A percentile compares a stretch with the other conserved stretches of the same genome.
Evolutionary conservation across 92 coral and sea anemone species (phyloP).

Genomic region (Actinernus sp.): DNA sequence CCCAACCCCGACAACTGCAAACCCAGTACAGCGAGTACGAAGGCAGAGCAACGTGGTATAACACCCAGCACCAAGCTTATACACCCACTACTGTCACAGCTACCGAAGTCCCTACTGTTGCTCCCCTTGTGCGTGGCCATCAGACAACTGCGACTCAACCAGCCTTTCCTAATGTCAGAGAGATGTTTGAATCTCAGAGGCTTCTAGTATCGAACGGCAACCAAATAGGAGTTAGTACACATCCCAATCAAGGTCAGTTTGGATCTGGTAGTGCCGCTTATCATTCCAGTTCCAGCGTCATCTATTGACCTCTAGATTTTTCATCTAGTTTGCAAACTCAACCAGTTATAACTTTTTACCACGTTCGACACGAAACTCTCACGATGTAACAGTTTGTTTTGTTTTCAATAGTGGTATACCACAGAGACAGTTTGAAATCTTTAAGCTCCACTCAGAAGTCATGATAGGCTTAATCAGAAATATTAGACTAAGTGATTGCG

Average conservation of each 20-base stretch:
- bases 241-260: conserved; percentile 84
- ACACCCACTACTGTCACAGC: conserved; percentile 19
- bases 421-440: not conserved
- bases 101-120: conserved; percentile 13
- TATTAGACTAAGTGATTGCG: not conserved
- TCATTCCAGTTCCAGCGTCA: conserved; percentile 36
- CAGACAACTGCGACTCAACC: conserved; percentile 50
- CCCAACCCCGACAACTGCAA: conserved; percentile 59
- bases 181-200: conserved; percentile 99
- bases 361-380: not conserved
- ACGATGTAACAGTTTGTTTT: not conserved
- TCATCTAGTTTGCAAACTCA: not conserved
- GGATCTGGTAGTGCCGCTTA: conserved; percentile 74
- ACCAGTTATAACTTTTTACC: not conserved
- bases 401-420: not conserved
- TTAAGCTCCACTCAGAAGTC: not conserved
- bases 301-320: conserved; percentile 31
- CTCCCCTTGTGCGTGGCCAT: conserved; percentile 45
- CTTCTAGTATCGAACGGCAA: conserved; percentile 69
- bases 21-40: conserved; percentile 75
- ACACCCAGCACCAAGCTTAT: conserved; percentile 31
- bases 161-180: conserved; percentile 93
- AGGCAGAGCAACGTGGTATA: conserved; percentile 64
- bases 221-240: conserved; percentile 14
- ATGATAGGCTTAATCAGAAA: not conserved